These are phyloP conservation scores for Ophion obscuratus DNA, from an alignment of 2,888 invertebrate genomes.

Conservation along the genomic window DNA sequence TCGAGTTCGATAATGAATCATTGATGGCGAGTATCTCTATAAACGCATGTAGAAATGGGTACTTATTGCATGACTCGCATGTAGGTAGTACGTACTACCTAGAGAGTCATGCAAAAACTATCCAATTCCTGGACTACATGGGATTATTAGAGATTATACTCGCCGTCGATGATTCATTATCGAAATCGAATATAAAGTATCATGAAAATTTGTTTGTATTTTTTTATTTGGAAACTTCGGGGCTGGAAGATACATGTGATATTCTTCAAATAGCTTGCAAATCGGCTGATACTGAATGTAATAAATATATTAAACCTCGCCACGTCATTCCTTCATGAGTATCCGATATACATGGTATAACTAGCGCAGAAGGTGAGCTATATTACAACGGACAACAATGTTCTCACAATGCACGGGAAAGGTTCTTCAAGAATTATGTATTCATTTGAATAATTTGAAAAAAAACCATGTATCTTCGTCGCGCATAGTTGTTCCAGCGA, in stretches of 20 bases:
- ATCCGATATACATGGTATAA: no score
- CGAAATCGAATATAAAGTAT: constrained; percentile 14
- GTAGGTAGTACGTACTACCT: no score
- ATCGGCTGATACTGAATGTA: constrained; percentile 42
- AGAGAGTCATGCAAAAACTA: no score
- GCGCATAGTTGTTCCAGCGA: constrained; percentile 33
- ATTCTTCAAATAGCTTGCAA: constrained; percentile 62
- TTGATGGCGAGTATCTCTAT: no score
- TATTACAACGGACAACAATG: background rate
- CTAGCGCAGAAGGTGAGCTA: no score
- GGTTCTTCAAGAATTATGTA: constrained; percentile 16
- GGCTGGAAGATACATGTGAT: constrained; percentile 43
- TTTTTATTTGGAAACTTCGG: constrained; percentile 62
- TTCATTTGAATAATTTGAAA: constrained; percentile 1
- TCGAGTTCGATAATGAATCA: no score
- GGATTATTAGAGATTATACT: constrained; percentile 51
- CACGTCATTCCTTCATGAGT: no score
- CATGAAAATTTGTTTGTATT: constrained; percentile 30
- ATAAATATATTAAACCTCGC: constrained; percentile 51
- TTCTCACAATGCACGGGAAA: constrained; percentile 47
- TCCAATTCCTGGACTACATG: no score
- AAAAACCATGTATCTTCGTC: constrained; percentile 25
- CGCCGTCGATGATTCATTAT: constrained; percentile 10
- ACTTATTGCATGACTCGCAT: no score
- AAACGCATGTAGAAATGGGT: no score